These are phyloP conservation scores for Ligdia adustata DNA, from an alignment of 2,888 invertebrate species.

Conservation along the genomic window DNA sequence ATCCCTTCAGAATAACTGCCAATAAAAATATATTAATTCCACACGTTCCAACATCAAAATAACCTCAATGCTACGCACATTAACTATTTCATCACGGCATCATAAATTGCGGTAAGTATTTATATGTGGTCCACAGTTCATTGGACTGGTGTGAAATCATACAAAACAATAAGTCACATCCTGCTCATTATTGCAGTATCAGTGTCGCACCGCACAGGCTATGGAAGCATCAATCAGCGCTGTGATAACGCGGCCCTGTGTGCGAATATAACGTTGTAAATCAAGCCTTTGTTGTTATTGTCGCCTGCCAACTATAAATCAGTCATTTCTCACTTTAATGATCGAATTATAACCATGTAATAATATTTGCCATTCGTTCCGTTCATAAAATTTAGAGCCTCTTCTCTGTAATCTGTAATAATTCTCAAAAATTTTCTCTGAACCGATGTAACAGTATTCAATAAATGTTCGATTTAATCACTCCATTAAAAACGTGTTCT, in stretches of 20 bases:
- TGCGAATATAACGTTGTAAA: constrained; percentile 69
- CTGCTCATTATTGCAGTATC: constrained; percentile 59
- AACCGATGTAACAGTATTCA: constrained; percentile 30
- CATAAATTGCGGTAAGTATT: constrained; percentile 23
- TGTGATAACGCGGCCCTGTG: constrained; percentile 62
- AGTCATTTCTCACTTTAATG: constrained; percentile 50
- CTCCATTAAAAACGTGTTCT: constrained; percentile 22
- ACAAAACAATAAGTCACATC: constrained; percentile 49
- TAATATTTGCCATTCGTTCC: constrained; percentile 30
- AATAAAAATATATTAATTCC: constrained; percentile 43
- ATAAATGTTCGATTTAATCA: constrained; percentile 27
- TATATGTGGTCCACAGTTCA: constrained; percentile 32
- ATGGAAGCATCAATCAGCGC: constrained; percentile 70
- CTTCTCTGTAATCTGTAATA: constrained; percentile 27
- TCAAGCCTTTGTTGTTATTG: constrained; percentile 61
- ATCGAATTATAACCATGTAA: constrained; percentile 42
- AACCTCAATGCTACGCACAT: constrained; percentile 30
- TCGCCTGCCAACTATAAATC: constrained; percentile 51
- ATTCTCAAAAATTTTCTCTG: constrained; percentile 28
- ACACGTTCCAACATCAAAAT: constrained; percentile 35
- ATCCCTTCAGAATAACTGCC: constrained; percentile 47
- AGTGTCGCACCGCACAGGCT: constrained; percentile 60
- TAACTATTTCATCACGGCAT: constrained; percentile 24
- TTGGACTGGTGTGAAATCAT: constrained; percentile 37
- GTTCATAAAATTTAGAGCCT: constrained; percentile 22